Evolutionary conservation across 2,888 invertebrate genomes (phyloP).

Genomic region (Volucella inanis): DNA sequence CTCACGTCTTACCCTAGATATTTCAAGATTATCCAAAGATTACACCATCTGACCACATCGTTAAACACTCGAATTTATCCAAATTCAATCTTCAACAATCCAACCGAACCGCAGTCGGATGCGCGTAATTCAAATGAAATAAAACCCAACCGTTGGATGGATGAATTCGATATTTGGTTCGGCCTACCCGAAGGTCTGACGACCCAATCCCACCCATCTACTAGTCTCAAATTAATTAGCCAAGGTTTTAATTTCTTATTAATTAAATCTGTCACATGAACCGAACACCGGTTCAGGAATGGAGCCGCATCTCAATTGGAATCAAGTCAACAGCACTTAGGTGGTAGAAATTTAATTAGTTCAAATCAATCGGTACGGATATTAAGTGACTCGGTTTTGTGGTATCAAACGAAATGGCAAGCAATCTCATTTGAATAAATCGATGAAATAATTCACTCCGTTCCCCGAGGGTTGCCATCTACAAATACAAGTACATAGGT

Average conservation of each 20-base stretch:
- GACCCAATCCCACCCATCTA: not conserved
- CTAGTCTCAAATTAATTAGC: conserved; percentile 55
- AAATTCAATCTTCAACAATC: conserved; percentile 5
- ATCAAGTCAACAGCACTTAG: conserved; percentile 66
- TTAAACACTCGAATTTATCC: not conserved
- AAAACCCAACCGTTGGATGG: not conserved
- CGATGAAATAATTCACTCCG: conserved; percentile 50
- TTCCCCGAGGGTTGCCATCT: not conserved
- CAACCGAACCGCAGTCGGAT: not conserved
- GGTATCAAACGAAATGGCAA: conserved; percentile 58
- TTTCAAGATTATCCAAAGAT: conserved; percentile 6
- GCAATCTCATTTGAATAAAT: conserved; percentile 68
- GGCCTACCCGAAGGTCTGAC: not conserved
- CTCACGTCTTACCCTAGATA: not conserved
- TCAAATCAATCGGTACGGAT: conserved; percentile 68
- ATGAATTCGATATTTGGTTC: not conserved
- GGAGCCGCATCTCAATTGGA: conserved; percentile 7
- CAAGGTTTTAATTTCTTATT: conserved; percentile 61
- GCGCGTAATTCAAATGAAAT: not conserved
- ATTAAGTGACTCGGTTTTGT: conserved; percentile 69
- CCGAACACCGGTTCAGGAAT: conserved; percentile 16
- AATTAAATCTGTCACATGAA: conserved; percentile 68
- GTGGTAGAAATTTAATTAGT: conserved; percentile 71
- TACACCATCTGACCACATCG: conserved; percentile 9
- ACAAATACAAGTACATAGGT: not conserved